Base-by-base conservation (phyloP, 2,888 invertebrate genomes). In the Fragum sueziense region DNA sequence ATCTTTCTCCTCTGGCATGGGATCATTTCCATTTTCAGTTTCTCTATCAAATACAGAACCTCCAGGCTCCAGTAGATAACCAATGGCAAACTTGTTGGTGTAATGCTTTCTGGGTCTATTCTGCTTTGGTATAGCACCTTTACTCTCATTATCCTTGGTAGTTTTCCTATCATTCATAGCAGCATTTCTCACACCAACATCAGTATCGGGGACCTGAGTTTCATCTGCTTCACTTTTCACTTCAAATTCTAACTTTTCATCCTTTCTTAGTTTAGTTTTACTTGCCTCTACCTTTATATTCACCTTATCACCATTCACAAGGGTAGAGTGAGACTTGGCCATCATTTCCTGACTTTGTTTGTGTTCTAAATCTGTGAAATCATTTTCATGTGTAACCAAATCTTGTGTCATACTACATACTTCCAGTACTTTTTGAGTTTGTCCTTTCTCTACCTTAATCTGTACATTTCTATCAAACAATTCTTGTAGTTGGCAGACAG, bases 401-500 rank as follows among this genome's bases (percentile, higher is more conserved):
- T 37, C 14, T 37, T 37, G 7, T 14, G 7, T 14, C n/a, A n/a
- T 47, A 47, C 17, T 9, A 14, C 20, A 47, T 3, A 47, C n/a
- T 47, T 47, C 47, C 14, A 14, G 3, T 14, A 20, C 17, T 14
- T 47, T 47, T 47, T 47, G 20, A 47, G 47, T 3, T 14, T 9
- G 47, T n/a, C 47, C 17, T 41, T 6, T 6, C 25, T 65, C 41
- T n/a, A 41, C 1, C 25, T 25, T 37, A 37, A 65, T 22, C 2
- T 14, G 22, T 25, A 67, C 25, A 71, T 68, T 57, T n/a, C 37
- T 70, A 51, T 80, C 76, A 34, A 76, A 73, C 29, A 76, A 33
- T 33, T 80, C 76, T 41, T 76, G 73, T 33, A 80, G 27, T 34
- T 70, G 57, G 22, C 41, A 20, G 7, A 76, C 68, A 29, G 74